These are phyloP conservation scores for Zaprionus nigranus DNA, from an alignment of 1,140 invertebrate genomes.

Conservation along the genomic window DNA sequence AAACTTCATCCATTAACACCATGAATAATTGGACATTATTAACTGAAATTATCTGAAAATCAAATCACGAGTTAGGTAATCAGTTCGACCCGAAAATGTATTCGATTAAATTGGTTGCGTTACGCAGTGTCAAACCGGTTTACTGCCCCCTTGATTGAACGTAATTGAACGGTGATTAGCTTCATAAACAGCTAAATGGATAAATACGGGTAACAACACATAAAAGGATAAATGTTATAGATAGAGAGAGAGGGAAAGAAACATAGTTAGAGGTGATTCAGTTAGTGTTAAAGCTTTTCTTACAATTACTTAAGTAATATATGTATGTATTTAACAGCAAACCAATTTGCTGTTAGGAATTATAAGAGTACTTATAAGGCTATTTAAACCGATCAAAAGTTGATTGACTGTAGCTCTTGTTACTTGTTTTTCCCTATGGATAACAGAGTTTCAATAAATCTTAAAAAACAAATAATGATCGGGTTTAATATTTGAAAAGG, in stretches of 20 bases:
- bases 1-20: not conserved
- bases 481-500: too few species aligned
- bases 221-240: not conserved
- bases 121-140: constrained; percentile 9
- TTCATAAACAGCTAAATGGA: constrained; percentile 15
- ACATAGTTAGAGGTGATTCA: not conserved
- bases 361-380: too few species aligned
- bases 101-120: constrained; percentile 9
- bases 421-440: too few species aligned
- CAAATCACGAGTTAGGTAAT: not conserved
- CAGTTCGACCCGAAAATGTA: not conserved
- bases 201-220: not conserved
- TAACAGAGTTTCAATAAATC: too few species aligned
- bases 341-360: too few species aligned
- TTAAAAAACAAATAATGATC: too few species aligned
- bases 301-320: not conserved
- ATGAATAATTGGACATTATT: not conserved
- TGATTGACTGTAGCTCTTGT: too few species aligned
- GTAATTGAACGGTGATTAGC: constrained; percentile 40
- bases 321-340: not conserved
- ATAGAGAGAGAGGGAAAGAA: not conserved
- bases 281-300: too few species aligned
- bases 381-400: too few species aligned
- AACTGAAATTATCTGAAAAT: not conserved
- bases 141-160: constrained; percentile 16